Percentiles rank a stretch among this genome's conserved stretches.
These are phyloP conservation scores for Thaumatotibia leucotreta DNA, from an alignment of 1,140 invertebrate species.

Conservation along the genomic window DNA sequence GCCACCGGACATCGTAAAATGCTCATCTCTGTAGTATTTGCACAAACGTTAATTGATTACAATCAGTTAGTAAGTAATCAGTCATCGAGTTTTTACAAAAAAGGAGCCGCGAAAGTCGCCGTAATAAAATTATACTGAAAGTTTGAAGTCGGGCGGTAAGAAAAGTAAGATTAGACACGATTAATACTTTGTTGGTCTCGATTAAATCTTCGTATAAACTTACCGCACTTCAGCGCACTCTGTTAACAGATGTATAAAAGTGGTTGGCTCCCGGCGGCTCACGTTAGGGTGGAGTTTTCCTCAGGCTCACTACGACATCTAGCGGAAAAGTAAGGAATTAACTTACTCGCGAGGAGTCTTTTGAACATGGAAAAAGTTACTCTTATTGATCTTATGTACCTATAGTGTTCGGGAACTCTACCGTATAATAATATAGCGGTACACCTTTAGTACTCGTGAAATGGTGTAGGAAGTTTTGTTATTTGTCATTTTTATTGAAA, in stretches of 20 bases:
- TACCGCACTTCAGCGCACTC: constrained; percentile 38
- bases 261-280: constrained; percentile 26
- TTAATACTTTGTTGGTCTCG: neutral
- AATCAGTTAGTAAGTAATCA: constrained; percentile 4
- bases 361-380: neutral
- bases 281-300: constrained; percentile 25
- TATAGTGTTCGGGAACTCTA: neutral
- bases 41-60: neutral
- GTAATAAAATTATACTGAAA: neutral
- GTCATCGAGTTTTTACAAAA: neutral
- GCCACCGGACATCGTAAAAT: constrained; percentile 21
- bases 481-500: no score
- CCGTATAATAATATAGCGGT: no score
- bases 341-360: neutral
- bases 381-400: neutral
- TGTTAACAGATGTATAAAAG: constrained; percentile 32
- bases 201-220: neutral
- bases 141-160: no score
- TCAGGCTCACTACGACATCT: constrained; percentile 48
- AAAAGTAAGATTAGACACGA: neutral
- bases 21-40: neutral
- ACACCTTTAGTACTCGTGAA: no score
- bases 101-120: neutral
- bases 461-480: no score
- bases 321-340: constrained; percentile 44